These are phyloP conservation scores for Eulemur coronatus DNA, from an alignment of 2,797 vertebrate species.

Conservation along the genomic window DNA sequence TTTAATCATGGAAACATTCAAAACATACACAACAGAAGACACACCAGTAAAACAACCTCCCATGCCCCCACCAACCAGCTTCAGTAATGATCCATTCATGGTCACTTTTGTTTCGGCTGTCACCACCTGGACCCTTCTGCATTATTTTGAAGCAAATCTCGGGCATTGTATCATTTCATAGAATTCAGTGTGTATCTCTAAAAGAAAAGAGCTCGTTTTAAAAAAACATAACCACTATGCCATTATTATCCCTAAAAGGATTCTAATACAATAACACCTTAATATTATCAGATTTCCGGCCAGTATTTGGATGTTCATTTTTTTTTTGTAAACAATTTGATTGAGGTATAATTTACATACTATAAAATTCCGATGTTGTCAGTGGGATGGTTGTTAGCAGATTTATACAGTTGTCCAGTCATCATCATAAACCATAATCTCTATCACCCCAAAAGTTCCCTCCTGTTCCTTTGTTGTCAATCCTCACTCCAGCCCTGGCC, in stretches of 20 bases:
- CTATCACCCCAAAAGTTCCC: neutral
- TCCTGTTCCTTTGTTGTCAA: fast-evolving
- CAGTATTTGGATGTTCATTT: neutral
- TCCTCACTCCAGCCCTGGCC: neutral
- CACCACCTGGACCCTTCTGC: neutral
- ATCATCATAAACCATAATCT: neutral
- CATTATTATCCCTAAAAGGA: neutral
- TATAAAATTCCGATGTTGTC: too few species aligned
- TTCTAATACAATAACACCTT: neutral
- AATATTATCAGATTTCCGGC: neutral
- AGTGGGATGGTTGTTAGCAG: too few species aligned
- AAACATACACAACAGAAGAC: neutral
- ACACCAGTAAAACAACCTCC: neutral
- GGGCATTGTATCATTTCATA: neutral
- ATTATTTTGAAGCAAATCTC: neutral
- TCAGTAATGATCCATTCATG: fast-evolving
- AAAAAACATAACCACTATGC: neutral
- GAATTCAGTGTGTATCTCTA: neutral
- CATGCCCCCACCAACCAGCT: fast-evolving
- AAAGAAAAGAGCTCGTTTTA: neutral
- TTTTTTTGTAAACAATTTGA: neutral
- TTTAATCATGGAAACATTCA: neutral
- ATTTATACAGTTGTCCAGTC: neutral
- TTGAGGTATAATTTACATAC: neutral
- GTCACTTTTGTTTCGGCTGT: neutral